Conservation (phyloP, 2,888 invertebrate genomes). For the Eledona agricola region DNA sequence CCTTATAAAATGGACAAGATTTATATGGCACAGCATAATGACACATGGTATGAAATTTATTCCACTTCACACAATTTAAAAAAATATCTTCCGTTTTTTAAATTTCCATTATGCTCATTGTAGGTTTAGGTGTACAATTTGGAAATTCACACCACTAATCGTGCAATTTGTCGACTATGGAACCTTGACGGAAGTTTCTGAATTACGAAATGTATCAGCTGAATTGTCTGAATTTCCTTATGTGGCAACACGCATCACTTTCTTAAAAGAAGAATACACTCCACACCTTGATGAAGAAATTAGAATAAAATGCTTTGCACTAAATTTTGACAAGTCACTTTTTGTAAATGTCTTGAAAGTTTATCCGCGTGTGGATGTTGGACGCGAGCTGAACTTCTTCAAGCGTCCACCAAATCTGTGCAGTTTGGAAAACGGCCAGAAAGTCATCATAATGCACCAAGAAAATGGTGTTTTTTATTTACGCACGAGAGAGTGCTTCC, state of each 20-base stretch:
- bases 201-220: slow-evolving; percentile 13
- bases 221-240: slow-evolving; percentile 16
- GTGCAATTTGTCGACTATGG: slow-evolving; percentile 30
- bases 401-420: slow-evolving; percentile 10
- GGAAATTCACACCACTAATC: slow-evolving; percentile 8
- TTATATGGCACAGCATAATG: slow-evolving; percentile 20
- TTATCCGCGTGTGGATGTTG: too few relatives aligned
- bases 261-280: slow-evolving; percentile 1
- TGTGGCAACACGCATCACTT: slow-evolving; percentile 16
- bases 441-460: slow-evolving; percentile 7
- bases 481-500: slow-evolving; percentile 16
- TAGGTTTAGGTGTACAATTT: slow-evolving; percentile 30
- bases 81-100: slow-evolving; percentile 3
- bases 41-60: slow-evolving; percentile 13
- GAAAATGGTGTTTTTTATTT: slow-evolving; percentile 9
- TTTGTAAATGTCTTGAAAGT: slow-evolving; percentile 10
- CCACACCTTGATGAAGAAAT: slow-evolving; percentile 24
- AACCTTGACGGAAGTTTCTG: slow-evolving; percentile 19
- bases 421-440: slow-evolving; percentile 5
- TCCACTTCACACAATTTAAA: too few relatives aligned
- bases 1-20: slow-evolving; percentile 13
- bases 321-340: slow-evolving; percentile 15
- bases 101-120: slow-evolving; percentile 1
- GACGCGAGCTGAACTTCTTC: slow-evolving; percentile 1
- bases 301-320: slow-evolving; percentile 4